These are phyloP conservation scores for Phoeniculus purpureus DNA, from an alignment of 2,797 vertebrate genomes.

Conservation along the genomic window DNA sequence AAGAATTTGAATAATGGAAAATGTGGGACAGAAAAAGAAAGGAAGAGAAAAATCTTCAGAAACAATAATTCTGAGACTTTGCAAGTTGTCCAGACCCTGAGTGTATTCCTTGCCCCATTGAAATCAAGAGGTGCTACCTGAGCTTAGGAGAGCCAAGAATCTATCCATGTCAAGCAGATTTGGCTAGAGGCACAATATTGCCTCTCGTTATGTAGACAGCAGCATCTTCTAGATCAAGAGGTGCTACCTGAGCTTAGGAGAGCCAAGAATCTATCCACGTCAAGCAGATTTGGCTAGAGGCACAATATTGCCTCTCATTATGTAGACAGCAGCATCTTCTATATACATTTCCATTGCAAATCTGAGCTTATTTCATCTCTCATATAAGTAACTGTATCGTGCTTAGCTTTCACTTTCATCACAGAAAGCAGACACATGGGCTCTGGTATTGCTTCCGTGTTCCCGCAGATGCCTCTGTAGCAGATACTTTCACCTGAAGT, in stretches of 20 bases:
- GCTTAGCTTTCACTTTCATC: not conserved
- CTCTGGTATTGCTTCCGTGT: not conserved
- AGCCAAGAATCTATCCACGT: not conserved
- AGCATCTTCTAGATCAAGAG: not conserved
- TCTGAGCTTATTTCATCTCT: not conserved
- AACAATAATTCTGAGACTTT: not conserved
- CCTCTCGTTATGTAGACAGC: not conserved
- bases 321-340: not conserved
- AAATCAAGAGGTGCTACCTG: not conserved
- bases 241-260: not conserved
- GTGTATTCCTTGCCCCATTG: not conserved
- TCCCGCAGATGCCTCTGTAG: not conserved
- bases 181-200: not conserved
- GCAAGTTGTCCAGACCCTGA: not conserved
- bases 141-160: not conserved
- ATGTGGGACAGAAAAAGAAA: not conserved
- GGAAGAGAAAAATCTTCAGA: not conserved
- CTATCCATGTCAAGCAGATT: not conserved
- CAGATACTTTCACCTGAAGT: not conserved
- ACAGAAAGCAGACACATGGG: not conserved
- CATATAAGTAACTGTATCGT: fast-evolving
- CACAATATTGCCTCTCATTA: not conserved
- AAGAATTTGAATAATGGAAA: not conserved
- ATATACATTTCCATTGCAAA: not conserved
- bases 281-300: not conserved